Conservation (phyloP, 2,113 vertebrate species). For the Genyomyrus donnyi region DNA sequence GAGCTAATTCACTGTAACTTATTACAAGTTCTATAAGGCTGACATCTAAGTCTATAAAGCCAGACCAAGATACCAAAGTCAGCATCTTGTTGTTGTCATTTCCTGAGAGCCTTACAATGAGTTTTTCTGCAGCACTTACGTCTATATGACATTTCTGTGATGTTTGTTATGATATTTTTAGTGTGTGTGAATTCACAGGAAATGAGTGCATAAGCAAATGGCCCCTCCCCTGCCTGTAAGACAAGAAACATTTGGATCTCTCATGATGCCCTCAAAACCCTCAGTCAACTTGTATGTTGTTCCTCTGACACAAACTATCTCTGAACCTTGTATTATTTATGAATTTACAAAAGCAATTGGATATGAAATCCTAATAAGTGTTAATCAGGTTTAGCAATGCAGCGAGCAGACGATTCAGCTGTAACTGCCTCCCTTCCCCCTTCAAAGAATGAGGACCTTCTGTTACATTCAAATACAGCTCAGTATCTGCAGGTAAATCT, state of each 20-base stretch:
- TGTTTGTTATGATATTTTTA: not conserved
- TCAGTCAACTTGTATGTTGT: not conserved
- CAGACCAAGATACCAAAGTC: not conserved
- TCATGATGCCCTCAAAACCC: not conserved
- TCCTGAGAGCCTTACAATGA: not conserved
- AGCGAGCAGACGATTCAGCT: not conserved
- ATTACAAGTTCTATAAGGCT: not conserved
- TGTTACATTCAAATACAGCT: not conserved
- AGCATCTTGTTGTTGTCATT: not conserved
- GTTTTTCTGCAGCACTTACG: not conserved
- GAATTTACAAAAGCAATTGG: conserved; percentile 48
- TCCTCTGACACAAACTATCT: not conserved
- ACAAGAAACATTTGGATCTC: not conserved
- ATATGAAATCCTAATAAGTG: conserved; percentile 50
- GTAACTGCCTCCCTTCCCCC: not conserved
- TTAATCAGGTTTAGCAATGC: conserved; percentile 8
- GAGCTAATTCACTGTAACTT: not conserved
- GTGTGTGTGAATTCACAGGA: not conserved
- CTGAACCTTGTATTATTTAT: not conserved
- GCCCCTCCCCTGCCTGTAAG: not conserved
- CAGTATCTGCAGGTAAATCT: not conserved
- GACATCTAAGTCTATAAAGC: not conserved
- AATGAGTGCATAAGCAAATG: not conserved
- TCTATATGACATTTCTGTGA: not conserved
- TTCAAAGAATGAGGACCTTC: not conserved